Evolutionary conservation across 2,113 vertebrate genomes (phyloP).

Genomic region (Microcebus murinus): DNA sequence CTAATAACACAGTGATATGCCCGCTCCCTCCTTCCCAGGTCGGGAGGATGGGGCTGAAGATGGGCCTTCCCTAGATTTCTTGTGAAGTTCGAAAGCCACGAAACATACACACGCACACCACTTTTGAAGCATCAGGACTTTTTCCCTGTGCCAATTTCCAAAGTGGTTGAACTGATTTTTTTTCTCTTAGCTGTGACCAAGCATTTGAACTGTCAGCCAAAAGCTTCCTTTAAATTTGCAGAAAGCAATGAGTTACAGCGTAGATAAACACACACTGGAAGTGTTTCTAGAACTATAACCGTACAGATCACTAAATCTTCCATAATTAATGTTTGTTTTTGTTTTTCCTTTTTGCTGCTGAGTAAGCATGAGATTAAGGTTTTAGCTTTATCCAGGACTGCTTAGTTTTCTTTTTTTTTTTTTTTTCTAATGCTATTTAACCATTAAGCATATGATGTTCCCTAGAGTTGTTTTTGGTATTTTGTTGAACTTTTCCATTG

Average conservation of each 20-base stretch:
- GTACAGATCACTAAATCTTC: constrained; percentile 66
- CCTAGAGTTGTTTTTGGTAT: constrained; percentile 57
- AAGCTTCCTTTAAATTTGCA: constrained; percentile 63
- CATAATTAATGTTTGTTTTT: constrained; percentile 73
- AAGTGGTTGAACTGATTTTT: constrained; percentile 23
- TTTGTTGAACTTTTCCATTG: constrained; percentile 47
- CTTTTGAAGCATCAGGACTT: constrained; percentile 40
- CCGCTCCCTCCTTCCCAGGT: neutral
- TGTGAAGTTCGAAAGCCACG: neutral
- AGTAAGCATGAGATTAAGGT: constrained; percentile 58
- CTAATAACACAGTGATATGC: neutral
- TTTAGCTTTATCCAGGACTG: constrained; percentile 65
- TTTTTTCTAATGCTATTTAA: neutral
- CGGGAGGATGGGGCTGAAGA: neutral
- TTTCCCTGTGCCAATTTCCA: constrained; percentile 23
- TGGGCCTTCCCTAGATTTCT: constrained; percentile 8
- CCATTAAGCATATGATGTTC: neutral
- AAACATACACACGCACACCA: neutral
- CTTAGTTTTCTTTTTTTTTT: neutral
- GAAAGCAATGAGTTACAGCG: constrained; percentile 63
- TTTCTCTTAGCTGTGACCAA: constrained; percentile 39
- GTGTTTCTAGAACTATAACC: constrained; percentile 58
- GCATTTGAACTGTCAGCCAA: constrained; percentile 53
- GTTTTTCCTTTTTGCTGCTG: constrained; percentile 60
- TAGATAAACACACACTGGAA: constrained; percentile 69